phyloP scores from a whole-genome alignment of 2,113 vertebrate genomes.

The Barbus barbus region DNA sequence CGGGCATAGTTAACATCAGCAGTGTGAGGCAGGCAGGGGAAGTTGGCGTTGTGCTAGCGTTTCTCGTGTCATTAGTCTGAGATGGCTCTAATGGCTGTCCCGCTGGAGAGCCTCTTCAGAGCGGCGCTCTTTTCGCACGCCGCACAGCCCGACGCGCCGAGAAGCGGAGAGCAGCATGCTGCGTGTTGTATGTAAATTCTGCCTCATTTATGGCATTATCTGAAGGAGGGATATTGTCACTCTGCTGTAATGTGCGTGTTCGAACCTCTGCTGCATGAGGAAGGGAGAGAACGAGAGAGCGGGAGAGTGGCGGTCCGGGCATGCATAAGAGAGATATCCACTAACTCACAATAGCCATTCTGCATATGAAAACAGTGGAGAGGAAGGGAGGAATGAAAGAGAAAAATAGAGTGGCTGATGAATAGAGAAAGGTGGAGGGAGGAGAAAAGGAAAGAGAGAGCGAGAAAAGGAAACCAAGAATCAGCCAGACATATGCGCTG shows the following conservation, averaged over 20 bases:
- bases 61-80: constrained; percentile 79
- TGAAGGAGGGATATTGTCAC: constrained; percentile 80
- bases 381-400: constrained; percentile 68
- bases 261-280: constrained; percentile 65
- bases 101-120: constrained; percentile 73
- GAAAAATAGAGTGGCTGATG: constrained; percentile 63
- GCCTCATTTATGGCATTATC: constrained; percentile 80
- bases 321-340: constrained; percentile 52
- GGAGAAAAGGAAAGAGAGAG: constrained; percentile 48
- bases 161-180: constrained; percentile 50
- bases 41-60: constrained; percentile 57
- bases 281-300: constrained; percentile 46
- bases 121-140: constrained; percentile 51
- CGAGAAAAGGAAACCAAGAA: constrained; percentile 41
- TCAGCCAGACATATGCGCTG: constrained; percentile 25
- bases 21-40: constrained; percentile 42
- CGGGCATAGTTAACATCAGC: constrained; percentile 52
- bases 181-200: constrained; percentile 76
- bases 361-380: constrained; percentile 51
- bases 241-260: constrained; percentile 73
- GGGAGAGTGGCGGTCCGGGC: constrained; percentile 8
- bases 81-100: constrained; percentile 77
- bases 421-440: constrained; percentile 51
- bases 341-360: constrained; percentile 50
- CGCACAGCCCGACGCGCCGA: constrained; percentile 41